Evolutionary conservation across 1,140 invertebrate species (phyloP), one percentile per base, ranked within the genome.

Genomic region (Cyclina sinensis): DNA sequence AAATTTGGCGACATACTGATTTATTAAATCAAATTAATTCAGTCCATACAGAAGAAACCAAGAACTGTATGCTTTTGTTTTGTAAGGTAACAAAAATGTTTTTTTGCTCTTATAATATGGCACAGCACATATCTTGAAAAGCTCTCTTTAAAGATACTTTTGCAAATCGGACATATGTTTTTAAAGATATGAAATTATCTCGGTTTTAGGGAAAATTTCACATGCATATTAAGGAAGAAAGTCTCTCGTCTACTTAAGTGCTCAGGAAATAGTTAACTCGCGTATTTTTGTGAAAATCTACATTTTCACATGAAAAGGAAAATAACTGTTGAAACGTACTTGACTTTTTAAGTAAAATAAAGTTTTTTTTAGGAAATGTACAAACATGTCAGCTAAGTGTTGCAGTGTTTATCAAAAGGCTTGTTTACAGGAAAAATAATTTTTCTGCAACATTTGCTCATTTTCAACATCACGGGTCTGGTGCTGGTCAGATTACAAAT

Each of bases 301-400:
- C 46, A 78, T 78, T 78, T 74, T 78, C 74, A 24, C 74, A 54
- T 51, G 74, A 51, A 78, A 70, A 51, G 74, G 74, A 78, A n/a
- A 78, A 78, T 54, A 27, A 18, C 32, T 78, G 74, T 51, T 78
- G 21, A 30, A 54, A 35, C 16, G 27, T 78, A 78, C 74, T 78
- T 78, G 46, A 51, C 46, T 46, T 78, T n/a, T 78, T 78, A 54
- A 51, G 74, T 54, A 30, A 78, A 78, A 78, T 78, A 51, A 78
- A 11, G 24, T 78, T 54, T 78, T 54, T 78, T 27, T 32, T 21
- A 14, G 21, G 65, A 70, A 27, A 35, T 70, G 65, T 70, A 16
- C 37, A 37, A 70, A 70, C 30, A 70, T 70, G 32, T 37, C 16
- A 2, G 65, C 27, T 35, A 37, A 35, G 65, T 7, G 65, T 70